These are phyloP conservation scores for Heliconius erato DNA, from an alignment of 2,888 invertebrate genomes.

Conservation along the genomic window DNA sequence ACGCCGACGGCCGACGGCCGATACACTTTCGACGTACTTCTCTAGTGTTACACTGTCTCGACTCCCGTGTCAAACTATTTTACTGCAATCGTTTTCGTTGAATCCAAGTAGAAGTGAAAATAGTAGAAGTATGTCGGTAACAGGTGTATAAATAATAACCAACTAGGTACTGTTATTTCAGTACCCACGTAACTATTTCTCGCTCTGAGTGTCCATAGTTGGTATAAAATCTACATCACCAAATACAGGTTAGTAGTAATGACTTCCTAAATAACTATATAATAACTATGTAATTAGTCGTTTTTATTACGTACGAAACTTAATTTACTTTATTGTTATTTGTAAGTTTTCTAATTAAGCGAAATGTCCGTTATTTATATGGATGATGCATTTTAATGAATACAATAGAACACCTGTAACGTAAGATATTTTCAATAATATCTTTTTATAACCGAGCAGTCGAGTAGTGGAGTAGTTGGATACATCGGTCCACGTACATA, in stretches of 20 bases:
- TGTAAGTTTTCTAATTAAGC: not conserved
- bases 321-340: not conserved
- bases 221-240: slow-evolving; percentile 18
- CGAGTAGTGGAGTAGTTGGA: too few relatives aligned
- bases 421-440: not conserved
- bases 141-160: slow-evolving; percentile 40
- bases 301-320: not conserved
- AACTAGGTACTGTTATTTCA: slow-evolving; percentile 43
- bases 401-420: not conserved
- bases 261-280: not conserved
- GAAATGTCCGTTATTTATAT: not conserved
- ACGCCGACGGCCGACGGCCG: not conserved
- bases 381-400: not conserved
- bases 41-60: not conserved
- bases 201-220: slow-evolving; percentile 21
- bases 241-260: slow-evolving; percentile 31
- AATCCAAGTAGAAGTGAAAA: not conserved
- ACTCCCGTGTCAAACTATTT: not conserved
- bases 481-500: slow-evolving; percentile 41
- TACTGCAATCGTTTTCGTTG: not conserved
- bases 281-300: not conserved
- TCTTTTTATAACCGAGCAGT: not conserved
- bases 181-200: slow-evolving; percentile 38
- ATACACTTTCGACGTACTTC: slow-evolving; percentile 14
- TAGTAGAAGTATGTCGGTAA: slow-evolving; percentile 32